These are phyloP conservation scores for Torymus tubicola DNA, from an alignment of 2,888 invertebrate species.

Conservation along the genomic window DNA sequence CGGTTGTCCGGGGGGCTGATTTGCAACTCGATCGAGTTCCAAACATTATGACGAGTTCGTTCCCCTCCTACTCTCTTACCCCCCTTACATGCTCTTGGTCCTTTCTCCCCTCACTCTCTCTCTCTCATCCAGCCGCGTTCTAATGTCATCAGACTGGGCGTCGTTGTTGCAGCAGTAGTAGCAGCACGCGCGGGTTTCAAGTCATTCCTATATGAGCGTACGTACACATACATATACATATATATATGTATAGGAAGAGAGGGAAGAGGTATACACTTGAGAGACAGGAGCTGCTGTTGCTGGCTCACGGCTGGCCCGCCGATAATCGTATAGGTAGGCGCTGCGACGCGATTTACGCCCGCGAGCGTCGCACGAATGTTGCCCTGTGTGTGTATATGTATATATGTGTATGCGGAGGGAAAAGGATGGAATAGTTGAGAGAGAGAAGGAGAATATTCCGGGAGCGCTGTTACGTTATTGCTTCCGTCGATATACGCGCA, in stretches of 20 bases:
- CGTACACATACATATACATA: too few relatives aligned
- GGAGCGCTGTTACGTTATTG: neutral
- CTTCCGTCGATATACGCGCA: neutral
- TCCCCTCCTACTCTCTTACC: neutral
- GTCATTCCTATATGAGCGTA: neutral
- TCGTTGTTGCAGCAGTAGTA: too few relatives aligned
- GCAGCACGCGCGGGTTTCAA: neutral
- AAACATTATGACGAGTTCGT: conserved; percentile 54
- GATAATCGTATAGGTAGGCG: too few relatives aligned
- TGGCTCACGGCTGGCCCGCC: too few relatives aligned
- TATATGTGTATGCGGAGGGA: too few relatives aligned
- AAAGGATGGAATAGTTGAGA: too few relatives aligned
- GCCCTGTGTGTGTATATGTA: too few relatives aligned
- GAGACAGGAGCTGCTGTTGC: too few relatives aligned
- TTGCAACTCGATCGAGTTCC: conserved; percentile 55
- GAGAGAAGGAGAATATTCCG: neutral
- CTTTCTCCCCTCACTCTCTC: neutral
- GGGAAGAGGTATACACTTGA: too few relatives aligned
- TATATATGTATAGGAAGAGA: too few relatives aligned
- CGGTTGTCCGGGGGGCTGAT: conserved; percentile 45
- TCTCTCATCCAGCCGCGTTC: conserved; percentile 1
- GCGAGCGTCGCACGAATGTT: too few relatives aligned
- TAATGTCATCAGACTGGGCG: conserved; percentile 27
- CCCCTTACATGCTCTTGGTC: neutral
- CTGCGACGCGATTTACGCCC: too few relatives aligned